Base-by-base conservation (phyloP, 2,888 invertebrate genomes). In the Drosophila pseudotakahashii region DNA sequence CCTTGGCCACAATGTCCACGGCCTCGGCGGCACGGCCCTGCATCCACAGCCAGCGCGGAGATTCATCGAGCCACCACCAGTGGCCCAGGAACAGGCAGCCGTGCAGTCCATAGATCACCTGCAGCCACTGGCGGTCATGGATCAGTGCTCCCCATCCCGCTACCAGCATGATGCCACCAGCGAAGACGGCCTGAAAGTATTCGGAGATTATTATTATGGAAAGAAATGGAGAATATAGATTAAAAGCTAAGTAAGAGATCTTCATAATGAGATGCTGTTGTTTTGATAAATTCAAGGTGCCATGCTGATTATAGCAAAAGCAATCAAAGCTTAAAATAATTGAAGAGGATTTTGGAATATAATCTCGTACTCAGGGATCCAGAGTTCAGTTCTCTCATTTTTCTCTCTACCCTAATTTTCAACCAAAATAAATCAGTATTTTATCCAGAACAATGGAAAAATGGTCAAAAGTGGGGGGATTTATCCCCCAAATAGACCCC, bases 31-130 rank as follows among this genome's bases (percentile, higher is more conserved):
- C 93, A 50, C 95, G 93, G 0, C 97, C 97, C 89, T 97, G 96
- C 37, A 95, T 94, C 97, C 97, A 97, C 7, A 97, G 91, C 97
- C 97, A 97, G 14, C 97, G 94, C 0, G 97, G 97, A 7, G 97
- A 97, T 92, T 97, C 97, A 81, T 97, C 97, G 94, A 97, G 95
- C 5, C 96, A 92, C 97, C 97, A 97, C 94, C 96, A 96, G 89
- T 97, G 97, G 1, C 94, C 95, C 36, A 97, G 91, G 1, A 97
- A 93, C 0, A 96, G 89, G 16, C 94, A 91, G 54, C 95, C 94
- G 83, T 97, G 97, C 34, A 96, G 92, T 2, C 97, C 97, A 84
- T 97, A 97, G 3, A 96, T 92, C 0, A 96, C 93, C 92, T 97
- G 97, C n/a, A 97, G 93, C 79, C 94, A 91, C 91, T 94, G 94